phyloP scores from a whole-genome alignment of 1,140 invertebrate species.

The Teleopsis dalmanni region DNA sequence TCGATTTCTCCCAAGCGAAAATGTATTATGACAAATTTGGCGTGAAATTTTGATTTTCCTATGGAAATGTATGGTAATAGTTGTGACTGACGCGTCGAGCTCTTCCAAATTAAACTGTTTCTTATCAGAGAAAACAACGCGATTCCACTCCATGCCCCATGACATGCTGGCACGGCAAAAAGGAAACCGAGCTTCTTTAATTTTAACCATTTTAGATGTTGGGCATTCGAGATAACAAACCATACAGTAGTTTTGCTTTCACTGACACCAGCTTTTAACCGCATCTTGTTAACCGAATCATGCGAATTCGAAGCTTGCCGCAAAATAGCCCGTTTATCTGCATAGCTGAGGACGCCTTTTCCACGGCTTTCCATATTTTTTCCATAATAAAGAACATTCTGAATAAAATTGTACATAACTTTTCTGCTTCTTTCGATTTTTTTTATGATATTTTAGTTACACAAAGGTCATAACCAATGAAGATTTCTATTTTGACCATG shows the following conservation, averaged over 20 bases:
- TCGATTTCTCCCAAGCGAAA: no score
- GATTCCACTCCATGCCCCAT: no score
- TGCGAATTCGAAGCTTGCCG: not conserved
- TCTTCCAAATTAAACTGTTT: no score
- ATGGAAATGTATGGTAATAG: no score
- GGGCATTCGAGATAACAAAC: not conserved
- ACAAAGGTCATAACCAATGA: not conserved
- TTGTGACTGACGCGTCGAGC: no score
- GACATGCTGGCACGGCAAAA: no score
- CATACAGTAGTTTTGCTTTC: not conserved
- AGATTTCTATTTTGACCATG: no score
- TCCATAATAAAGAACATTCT: not conserved
- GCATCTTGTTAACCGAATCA: not conserved
- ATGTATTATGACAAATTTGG: no score
- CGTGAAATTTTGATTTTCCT: no score
- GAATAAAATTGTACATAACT: not conserved
- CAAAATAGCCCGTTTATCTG: not conserved
- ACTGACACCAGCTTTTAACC: not conserved
- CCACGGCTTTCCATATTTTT: not conserved
- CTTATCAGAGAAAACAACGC: no score
- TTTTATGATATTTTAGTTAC: not conserved
- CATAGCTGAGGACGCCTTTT: not conserved
- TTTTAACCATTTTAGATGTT: not conserved
- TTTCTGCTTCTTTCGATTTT: not conserved
- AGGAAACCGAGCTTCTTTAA: no score